phyloP scores from a whole-genome alignment of 2,797 vertebrate genomes.

The Rallus crepitans region DNA sequence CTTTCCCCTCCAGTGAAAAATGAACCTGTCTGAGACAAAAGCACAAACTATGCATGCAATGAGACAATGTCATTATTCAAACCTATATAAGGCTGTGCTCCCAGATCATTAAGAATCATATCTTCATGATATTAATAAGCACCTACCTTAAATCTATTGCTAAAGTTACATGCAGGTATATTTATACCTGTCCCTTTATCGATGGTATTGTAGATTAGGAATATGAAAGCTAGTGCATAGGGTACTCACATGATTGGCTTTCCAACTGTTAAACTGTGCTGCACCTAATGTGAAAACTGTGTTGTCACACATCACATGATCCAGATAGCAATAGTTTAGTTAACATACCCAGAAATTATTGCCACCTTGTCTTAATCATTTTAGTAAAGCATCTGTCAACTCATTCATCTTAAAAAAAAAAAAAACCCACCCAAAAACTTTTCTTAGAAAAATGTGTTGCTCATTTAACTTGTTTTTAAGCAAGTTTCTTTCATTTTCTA shows the following conservation, averaged over 20 bases:
- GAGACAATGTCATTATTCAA: slow-evolving; percentile 87
- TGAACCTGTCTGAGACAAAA: slow-evolving; percentile 91
- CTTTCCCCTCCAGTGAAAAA: slow-evolving; percentile 94
- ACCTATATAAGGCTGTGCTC: slow-evolving; percentile 82
- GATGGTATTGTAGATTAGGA: slow-evolving; percentile 63
- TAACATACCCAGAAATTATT: slow-evolving; percentile 73
- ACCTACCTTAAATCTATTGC: slow-evolving; percentile 71
- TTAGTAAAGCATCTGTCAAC: slow-evolving; percentile 75
- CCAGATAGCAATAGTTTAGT: slow-evolving; percentile 48
- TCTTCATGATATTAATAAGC: slow-evolving; percentile 85
- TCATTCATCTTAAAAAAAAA: slow-evolving; percentile 64
- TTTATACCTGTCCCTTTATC: slow-evolving; percentile 72
- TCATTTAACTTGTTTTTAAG: slow-evolving; percentile 68
- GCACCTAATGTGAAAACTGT: neutral
- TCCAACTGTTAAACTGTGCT: slow-evolving; percentile 34
- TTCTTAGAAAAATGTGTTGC: slow-evolving; percentile 56
- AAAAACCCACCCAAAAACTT: neutral
- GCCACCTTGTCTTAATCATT: slow-evolving; percentile 72
- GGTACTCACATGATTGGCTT: slow-evolving; percentile 36
- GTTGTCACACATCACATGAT: slow-evolving; percentile 32
- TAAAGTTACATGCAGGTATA: slow-evolving; percentile 70
- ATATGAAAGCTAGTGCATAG: slow-evolving; percentile 12
- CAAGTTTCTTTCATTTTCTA: slow-evolving; percentile 71
- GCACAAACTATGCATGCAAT: slow-evolving; percentile 85
- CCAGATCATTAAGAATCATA: slow-evolving; percentile 85